phyloP scores from a whole-genome alignment of 1,140 invertebrate genomes.

The Sitobion miscanthi region DNA sequence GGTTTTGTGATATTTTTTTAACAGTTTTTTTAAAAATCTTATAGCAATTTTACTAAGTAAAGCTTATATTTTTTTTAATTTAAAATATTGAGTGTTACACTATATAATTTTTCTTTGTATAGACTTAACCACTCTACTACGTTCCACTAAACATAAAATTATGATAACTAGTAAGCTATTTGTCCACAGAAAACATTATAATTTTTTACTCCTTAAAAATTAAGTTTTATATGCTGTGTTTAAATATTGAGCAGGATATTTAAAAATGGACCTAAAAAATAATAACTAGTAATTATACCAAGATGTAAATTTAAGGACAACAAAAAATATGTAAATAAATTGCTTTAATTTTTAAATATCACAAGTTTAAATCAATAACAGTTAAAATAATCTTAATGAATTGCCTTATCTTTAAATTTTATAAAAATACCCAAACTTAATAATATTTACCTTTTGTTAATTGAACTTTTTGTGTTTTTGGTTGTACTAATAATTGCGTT shows the following conservation, averaged over 20 bases:
- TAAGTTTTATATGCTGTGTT: not conserved
- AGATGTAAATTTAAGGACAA: not conserved
- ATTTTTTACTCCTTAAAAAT: not conserved
- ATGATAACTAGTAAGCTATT: not conserved
- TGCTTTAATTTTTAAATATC: not conserved
- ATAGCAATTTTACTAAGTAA: not conserved
- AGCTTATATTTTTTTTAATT: not conserved
- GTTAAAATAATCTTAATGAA: slow-evolving; percentile 26
- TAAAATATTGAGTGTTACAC: not conserved
- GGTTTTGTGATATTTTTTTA: slow-evolving; percentile 23
- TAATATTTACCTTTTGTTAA: slow-evolving; percentile 45
- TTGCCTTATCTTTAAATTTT: slow-evolving; percentile 6
- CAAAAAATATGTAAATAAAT: not conserved
- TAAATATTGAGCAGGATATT: too few relatives aligned
- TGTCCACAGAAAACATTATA: not conserved
- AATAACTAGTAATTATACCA: not conserved
- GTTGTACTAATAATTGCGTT: slow-evolving; percentile 59
- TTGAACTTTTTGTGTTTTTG: slow-evolving; percentile 61
- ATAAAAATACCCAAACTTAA: slow-evolving; percentile 17
- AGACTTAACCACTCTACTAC: not conserved
- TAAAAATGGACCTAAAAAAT: not conserved
- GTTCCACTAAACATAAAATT: not conserved
- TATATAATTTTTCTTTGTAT: not conserved
- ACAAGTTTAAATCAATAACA: slow-evolving; percentile 9
- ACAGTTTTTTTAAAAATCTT: not conserved